phyloP scores from a whole-genome alignment of 2,797 vertebrate genomes.

The Cryptoblepharus egeriae region DNA sequence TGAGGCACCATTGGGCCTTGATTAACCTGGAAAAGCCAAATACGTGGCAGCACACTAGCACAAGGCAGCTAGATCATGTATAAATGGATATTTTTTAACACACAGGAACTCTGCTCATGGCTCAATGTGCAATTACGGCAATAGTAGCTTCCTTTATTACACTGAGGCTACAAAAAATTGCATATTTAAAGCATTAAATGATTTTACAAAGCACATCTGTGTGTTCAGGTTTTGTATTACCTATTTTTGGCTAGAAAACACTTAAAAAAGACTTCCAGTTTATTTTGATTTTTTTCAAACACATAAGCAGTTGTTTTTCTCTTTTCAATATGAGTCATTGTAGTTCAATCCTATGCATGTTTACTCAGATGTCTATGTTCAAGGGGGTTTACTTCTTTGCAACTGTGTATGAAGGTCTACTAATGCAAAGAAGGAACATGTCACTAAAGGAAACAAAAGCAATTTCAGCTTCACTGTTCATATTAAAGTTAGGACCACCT shows the following conservation, averaged over 20 bases:
- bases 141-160: neutral
- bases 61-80: neutral
- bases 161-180: neutral
- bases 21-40: conserved; percentile 46
- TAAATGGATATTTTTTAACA: neutral
- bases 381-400: too few relatives aligned
- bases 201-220: neutral
- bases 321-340: conserved; percentile 50
- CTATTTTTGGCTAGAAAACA: neutral
- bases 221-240: neutral
- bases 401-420: neutral
- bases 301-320: conserved; percentile 49
- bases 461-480: conserved; percentile 49
- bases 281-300: neutral
- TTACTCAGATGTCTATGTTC: too few relatives aligned
- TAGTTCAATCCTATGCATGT: conserved; percentile 62
- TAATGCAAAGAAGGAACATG: conserved; percentile 42
- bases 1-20: neutral
- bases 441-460: conserved; percentile 6
- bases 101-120: neutral
- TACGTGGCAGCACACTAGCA: too few relatives aligned
- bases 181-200: neutral
- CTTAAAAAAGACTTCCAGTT: neutral
- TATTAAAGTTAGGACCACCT: conserved; percentile 39
- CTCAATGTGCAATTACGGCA: neutral